Evolutionary conservation across 2,888 invertebrate genomes (phyloP), one percentile per base, ranked within the genome.

Genomic region (Carpatolechia fugitivella): DNA sequence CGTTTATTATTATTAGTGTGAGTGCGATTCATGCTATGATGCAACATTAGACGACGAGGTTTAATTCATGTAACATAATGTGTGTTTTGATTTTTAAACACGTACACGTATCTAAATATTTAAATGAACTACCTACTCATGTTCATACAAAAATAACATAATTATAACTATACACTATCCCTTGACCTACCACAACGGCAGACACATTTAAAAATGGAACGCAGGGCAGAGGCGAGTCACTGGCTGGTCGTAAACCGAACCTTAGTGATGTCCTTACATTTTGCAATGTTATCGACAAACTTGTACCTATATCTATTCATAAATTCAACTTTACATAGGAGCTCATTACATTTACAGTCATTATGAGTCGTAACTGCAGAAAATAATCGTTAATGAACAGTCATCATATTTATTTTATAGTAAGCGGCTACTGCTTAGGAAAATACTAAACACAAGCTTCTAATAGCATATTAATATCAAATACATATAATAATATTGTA

Each of bases 131-230:
- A n/a, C n/a, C n/a, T n/a, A n/a, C n/a, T n/a, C n/a, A n/a, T n/a
- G n/a, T n/a, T n/a, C n/a, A n/a, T n/a, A n/a, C n/a, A n/a, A n/a
- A n/a, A n/a, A n/a, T n/a, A n/a, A n/a, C n/a, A n/a, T n/a, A n/a
- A n/a, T n/a, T n/a, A n/a, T n/a, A n/a, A n/a, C n/a, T n/a, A n/a
- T n/a, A n/a, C n/a, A n/a, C n/a, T n/a, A n/a, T 49, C 35, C 72
- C 70, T 70, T 78, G 85, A 87, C 87, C 87, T 89, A 86, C 85
- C 85, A 79, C 84, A 88, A 85, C 74, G 70, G 60, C 62, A 75
- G 74, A 81, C 78, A 81, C 76, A 82, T 85, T 86, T 85, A 74
- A 83, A 88, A 87, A 85, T 85, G 87, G 82, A 85, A 83, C 83
- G 78, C 82, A 68, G 78, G 74, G 74, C 75, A 78, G 81, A 81